Conservation (phyloP, 2,113 vertebrate genomes). For the Salminus brasiliensis region DNA sequence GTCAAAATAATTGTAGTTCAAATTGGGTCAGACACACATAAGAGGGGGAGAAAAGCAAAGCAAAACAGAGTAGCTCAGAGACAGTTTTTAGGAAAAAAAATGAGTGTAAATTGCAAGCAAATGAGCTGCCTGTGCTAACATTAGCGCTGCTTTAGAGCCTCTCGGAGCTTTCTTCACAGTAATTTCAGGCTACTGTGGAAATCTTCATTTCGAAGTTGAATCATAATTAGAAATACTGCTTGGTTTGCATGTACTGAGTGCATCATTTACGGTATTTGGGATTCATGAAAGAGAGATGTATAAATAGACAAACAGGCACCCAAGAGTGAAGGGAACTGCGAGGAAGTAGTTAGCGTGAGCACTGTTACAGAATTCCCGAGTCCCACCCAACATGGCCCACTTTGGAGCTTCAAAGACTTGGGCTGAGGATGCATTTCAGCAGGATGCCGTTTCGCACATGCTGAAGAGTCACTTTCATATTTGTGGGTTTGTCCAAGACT, state of each 20-base stretch:
- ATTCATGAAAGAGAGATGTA: constrained; percentile 68
- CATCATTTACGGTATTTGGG: constrained; percentile 47
- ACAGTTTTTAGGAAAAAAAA: background rate
- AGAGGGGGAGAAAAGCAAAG: background rate
- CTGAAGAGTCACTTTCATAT: constrained; percentile 55
- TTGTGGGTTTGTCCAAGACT: constrained; percentile 47
- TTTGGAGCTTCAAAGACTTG: constrained; percentile 73
- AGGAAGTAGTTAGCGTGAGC: constrained; percentile 47
- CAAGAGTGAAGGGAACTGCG: constrained; percentile 60
- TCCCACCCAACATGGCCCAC: constrained; percentile 71
- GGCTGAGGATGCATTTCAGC: constrained; percentile 61
- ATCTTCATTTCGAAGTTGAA: constrained; percentile 39
- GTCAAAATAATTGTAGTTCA: constrained; percentile 17
- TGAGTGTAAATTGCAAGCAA: constrained; percentile 2
- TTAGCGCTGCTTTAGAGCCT: constrained; percentile 13
- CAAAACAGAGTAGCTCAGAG: constrained; percentile 42
- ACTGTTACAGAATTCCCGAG: constrained; percentile 66
- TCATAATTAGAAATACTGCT: constrained; percentile 61
- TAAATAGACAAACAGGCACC: constrained; percentile 66
- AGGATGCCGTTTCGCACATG: constrained; percentile 61
- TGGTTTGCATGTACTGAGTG: constrained; percentile 59
- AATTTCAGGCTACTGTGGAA: constrained; percentile 22
- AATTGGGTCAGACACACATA: constrained; percentile 38
- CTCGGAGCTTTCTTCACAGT: constrained; percentile 9
- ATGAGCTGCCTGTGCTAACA: constrained; percentile 44